These are phyloP conservation scores for Gymnorhina tibicen DNA, from an alignment of 2,113 vertebrate species.

Conservation along the genomic window DNA sequence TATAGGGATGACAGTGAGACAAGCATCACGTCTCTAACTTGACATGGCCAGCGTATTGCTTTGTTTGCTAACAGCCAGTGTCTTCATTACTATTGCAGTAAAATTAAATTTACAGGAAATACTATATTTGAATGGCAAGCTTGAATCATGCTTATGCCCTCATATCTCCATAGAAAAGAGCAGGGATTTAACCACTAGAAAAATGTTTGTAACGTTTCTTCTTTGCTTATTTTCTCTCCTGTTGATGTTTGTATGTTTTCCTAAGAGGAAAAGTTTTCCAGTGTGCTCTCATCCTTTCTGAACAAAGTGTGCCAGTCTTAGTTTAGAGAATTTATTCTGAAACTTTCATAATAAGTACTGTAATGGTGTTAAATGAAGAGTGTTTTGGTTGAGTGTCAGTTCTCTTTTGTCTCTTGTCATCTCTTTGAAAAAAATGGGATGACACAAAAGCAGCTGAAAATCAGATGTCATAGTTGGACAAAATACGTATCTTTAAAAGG, in stretches of 20 bases:
- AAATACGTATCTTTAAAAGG: background rate
- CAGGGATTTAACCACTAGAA: background rate
- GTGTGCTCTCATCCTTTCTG: background rate
- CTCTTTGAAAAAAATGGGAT: background rate
- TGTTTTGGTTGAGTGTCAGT: background rate
- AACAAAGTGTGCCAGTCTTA: background rate
- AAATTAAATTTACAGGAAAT: background rate
- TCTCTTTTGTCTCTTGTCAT: background rate
- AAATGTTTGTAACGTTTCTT: background rate
- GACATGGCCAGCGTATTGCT: background rate
- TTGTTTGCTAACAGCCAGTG: background rate
- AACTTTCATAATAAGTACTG: background rate
- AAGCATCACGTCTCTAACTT: background rate
- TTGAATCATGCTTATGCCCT: background rate
- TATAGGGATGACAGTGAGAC: background rate
- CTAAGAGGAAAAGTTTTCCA: background rate
- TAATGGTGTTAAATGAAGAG: background rate
- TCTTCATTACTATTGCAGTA: background rate
- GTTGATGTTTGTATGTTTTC: background rate
- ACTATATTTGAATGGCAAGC: background rate
- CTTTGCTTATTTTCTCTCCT: background rate
- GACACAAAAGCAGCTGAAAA: background rate
- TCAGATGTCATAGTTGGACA: background rate
- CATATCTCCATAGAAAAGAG: background rate
- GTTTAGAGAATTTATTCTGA: background rate